Evolutionary conservation across 2,797 vertebrate genomes (phyloP), one percentile per base, ranked within the genome.

Genomic region (Neomorphus geoffroyi): DNA sequence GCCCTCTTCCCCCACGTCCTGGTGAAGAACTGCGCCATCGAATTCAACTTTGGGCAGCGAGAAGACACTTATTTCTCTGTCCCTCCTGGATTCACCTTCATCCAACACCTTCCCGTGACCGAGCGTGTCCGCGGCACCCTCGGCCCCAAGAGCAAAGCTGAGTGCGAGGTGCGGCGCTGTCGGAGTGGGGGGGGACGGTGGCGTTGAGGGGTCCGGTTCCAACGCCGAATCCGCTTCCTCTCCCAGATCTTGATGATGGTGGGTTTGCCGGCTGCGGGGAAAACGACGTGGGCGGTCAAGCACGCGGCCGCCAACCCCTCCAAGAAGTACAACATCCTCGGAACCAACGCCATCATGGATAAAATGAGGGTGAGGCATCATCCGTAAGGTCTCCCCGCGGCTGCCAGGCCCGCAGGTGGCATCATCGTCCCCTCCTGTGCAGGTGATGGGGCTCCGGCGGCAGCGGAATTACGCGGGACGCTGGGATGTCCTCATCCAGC

Each of bases 311-410:
- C 97, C 53, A 98, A 99, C 93, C 99, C 99, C 6, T 97, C 97
- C 48, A 99, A 99, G 97, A 99, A 99, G 80, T 99, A 98, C 97
- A 99, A 99, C 97, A 99, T 99, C 93, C 96, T 99, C 96, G 99
- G 99, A 32, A 99, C 99, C 88, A 99, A 99, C 35, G 98, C 99
- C 75, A 99, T 99, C 95, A 99, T 99, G 99, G 99, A 99, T 92
- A 99, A 99, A 95, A 99, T 99, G 99, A 98, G 99, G 98, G 99
- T 99, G 69, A 72, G 96, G 45, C 7, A 21, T 17, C 16, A 19
- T 19, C 45, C 17, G 14, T 41, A 41, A 41, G 45, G 43, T 23
- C 46, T 22, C 22, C 21, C 46, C 46, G 46, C 23, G 46, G 21
- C 46, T 23, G 21, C 46, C 21, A 19, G 46, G 46, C 21, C 46